Percentiles rank a stretch among this genome's conserved stretches.
phyloP scores from a whole-genome alignment of 2,797 vertebrate species.

The Paedocypris micromegethes region DNA sequence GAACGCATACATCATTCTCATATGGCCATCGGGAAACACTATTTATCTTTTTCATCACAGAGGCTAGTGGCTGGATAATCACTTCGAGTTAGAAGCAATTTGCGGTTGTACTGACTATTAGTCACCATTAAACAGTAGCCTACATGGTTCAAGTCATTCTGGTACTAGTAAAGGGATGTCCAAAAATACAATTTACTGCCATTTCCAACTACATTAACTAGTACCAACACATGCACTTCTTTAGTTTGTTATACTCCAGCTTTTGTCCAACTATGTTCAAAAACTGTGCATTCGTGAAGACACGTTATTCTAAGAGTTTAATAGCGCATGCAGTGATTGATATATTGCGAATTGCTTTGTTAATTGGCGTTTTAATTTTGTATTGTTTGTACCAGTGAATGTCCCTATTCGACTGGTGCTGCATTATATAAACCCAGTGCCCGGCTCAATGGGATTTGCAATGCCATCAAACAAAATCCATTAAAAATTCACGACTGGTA shows the following conservation, averaged over 20 bases:
- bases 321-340: too few species aligned
- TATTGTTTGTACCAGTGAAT: too few species aligned
- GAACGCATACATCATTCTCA: conserved; percentile 4
- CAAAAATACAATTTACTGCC: not conserved
- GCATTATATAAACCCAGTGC: conserved; percentile 52
- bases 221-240: too few species aligned
- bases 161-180: not conserved
- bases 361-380: too few species aligned
- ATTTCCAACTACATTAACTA: too few species aligned
- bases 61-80: not conserved
- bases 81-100: not conserved
- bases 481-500: not conserved
- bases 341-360: too few species aligned
- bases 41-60: not conserved
- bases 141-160: not conserved
- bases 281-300: too few species aligned
- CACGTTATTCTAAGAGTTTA: too few species aligned
- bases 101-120: not conserved
- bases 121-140: not conserved
- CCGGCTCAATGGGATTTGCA: conserved; percentile 25
- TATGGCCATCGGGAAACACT: conserved; percentile 5
- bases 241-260: too few species aligned
- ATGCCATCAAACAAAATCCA: conserved; percentile 3
- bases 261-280: too few species aligned
- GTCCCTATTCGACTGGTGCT: conserved; percentile 6